A percentile compares a stretch with the other conserved stretches of the same genome.
Evolutionary conservation across 1,140 invertebrate species (phyloP).

Genomic region (Pectinophora gossypiella): DNA sequence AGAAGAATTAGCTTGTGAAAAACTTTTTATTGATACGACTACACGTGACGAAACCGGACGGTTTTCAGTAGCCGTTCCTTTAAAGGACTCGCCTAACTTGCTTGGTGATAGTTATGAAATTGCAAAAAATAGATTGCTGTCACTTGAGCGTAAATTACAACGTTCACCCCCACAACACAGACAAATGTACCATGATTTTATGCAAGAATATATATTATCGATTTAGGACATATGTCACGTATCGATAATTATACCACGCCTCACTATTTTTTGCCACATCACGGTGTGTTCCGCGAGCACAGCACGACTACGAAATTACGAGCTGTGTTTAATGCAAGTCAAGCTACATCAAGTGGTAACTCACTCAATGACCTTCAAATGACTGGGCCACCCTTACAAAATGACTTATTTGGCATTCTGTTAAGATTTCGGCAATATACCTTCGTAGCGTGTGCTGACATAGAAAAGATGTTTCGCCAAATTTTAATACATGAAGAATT

Average conservation of each 20-base stretch:
- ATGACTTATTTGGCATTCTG: constrained; percentile 34
- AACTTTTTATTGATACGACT: constrained; percentile 16
- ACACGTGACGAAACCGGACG: constrained; percentile 13
- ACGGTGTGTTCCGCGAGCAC: constrained; percentile 30
- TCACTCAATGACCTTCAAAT: constrained; percentile 40
- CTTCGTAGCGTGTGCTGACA: constrained; percentile 44
- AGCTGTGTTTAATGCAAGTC: constrained; percentile 39
- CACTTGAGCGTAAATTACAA: constrained; percentile 15
- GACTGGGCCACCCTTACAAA: constrained; percentile 42
- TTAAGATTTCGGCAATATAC: constrained; percentile 29
- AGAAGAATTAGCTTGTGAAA: constrained; percentile 13
- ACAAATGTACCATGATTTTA: constrained; percentile 26
- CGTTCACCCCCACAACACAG: constrained; percentile 21
- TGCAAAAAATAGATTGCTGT: constrained; percentile 13
- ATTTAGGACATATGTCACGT: constrained; percentile 26
- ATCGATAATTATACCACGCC: constrained; percentile 4
- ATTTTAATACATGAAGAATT: constrained; percentile 34
- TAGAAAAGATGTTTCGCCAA: no score
- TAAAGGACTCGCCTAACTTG: constrained; percentile 11
- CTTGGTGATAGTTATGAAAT: constrained; percentile 17
- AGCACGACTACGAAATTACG: constrained; percentile 38
- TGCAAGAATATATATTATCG: constrained; percentile 29
- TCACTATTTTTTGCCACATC: constrained; percentile 52
- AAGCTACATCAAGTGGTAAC: constrained; percentile 17
- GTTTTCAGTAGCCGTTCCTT: constrained; percentile 21